Percentiles rank a stretch among this genome's conserved stretches.
Conservation (phyloP, 1,140 invertebrate species). For the Argopecten irradians region DNA sequence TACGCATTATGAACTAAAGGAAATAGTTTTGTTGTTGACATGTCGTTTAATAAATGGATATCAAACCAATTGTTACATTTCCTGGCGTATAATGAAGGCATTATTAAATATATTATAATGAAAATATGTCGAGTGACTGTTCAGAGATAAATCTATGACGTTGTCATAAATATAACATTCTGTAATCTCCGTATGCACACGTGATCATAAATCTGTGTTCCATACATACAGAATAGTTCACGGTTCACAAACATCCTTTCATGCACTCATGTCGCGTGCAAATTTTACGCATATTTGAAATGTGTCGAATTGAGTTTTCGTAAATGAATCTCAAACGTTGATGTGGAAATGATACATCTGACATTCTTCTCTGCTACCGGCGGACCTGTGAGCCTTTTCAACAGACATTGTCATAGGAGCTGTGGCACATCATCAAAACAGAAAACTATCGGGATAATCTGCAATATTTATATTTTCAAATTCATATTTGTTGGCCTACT, state of each 20-base stretch:
- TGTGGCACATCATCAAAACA: no score
- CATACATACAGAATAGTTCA: not conserved
- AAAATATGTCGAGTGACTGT: not conserved
- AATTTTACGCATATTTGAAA: conserved; percentile 23
- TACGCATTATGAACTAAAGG: not conserved
- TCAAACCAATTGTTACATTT: not conserved
- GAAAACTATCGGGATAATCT: no score
- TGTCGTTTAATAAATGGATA: not conserved
- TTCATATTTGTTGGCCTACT: no score
- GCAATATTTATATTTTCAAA: no score
- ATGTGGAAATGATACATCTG: not conserved
- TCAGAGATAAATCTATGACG: not conserved
- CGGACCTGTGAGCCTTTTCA: not conserved
- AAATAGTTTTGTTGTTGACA: not conserved
- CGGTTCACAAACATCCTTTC: not conserved
- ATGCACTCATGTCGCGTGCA: not conserved
- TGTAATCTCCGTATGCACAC: not conserved
- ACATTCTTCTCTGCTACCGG: not conserved
- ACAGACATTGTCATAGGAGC: not conserved
- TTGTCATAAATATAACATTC: not conserved
- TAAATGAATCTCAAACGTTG: not conserved
- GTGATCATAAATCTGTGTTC: not conserved
- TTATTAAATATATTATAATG: not conserved
- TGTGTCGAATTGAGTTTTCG: not conserved
- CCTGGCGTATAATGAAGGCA: not conserved